Percentiles rank a stretch among this genome's conserved stretches.
Conservation (phyloP, 2,888 invertebrate species). For the Drosophila mercatorum region DNA sequence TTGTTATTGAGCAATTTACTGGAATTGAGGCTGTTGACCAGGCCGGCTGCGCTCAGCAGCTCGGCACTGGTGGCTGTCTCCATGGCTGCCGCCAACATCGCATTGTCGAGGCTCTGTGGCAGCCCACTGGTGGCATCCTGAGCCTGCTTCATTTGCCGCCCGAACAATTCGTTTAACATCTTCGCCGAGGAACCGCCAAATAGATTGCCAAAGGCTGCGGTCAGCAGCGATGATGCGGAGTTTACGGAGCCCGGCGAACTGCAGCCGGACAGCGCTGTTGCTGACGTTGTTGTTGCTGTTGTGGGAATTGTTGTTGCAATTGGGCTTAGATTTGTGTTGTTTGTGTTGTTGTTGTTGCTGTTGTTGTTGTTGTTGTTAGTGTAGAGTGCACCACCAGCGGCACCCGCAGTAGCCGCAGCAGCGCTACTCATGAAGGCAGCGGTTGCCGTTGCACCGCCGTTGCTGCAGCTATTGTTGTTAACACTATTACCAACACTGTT, state of each 20-base stretch:
- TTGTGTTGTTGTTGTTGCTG: constrained; percentile 31
- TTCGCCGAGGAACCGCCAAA: constrained; percentile 92
- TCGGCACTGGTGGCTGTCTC: constrained; percentile 84
- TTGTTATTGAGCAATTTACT: constrained; percentile 74
- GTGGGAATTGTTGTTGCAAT: constrained; percentile 33
- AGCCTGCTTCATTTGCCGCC: constrained; percentile 91
- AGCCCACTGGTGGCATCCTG: constrained; percentile 86
- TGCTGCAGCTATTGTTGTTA: constrained; percentile 63
- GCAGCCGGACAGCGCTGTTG: constrained; percentile 59
- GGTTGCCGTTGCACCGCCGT: constrained; percentile 75
- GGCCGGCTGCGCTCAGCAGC: constrained; percentile 84
- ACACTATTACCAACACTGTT: constrained; percentile 46
- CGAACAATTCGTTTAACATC: constrained; percentile 95
- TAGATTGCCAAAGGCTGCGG: constrained; percentile 85
- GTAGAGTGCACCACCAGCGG: constrained; percentile 92
- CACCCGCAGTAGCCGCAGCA: constrained; percentile 89
- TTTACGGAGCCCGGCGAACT: constrained; percentile 59
- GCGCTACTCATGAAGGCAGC: constrained; percentile 89
- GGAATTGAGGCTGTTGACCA: constrained; percentile 73
- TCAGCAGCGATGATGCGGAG: constrained; percentile 76
- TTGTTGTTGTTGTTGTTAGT: constrained; percentile 38
- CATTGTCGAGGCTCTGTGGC: constrained; percentile 85
- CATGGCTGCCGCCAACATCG: constrained; percentile 84
- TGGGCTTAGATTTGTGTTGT: constrained; percentile 37
- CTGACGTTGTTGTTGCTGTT: constrained; percentile 33